phyloP scores from a whole-genome alignment of 1,140 invertebrate species.

The Trichomalopsis sarcophagae region DNA sequence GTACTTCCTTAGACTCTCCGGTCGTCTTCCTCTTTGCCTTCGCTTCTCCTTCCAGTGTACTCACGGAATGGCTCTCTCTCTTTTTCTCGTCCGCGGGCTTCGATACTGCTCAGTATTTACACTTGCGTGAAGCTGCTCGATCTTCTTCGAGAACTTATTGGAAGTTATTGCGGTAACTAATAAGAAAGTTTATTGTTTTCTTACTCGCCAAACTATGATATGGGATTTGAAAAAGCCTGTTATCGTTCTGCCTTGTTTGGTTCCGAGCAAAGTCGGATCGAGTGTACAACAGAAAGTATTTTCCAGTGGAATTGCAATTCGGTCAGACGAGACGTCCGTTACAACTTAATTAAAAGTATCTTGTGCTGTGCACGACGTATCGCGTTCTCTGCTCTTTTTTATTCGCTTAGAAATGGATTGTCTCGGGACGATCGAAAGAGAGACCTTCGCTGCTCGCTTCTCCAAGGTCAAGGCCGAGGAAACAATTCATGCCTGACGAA shows the following conservation, averaged over 20 bases:
- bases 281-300: too few relatives aligned
- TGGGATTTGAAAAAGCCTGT: too few relatives aligned
- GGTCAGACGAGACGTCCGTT: too few relatives aligned
- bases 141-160: background rate
- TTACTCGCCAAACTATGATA: background rate
- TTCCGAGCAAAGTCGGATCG: too few relatives aligned
- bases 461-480: background rate
- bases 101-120: background rate
- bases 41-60: background rate
- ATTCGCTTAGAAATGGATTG: background rate
- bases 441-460: background rate
- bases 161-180: constrained; percentile 18
- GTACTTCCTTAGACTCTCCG: constrained; percentile 26
- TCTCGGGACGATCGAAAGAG: background rate
- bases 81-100: background rate
- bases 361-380: too few relatives aligned
- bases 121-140: background rate
- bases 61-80: constrained; percentile 17
- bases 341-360: too few relatives aligned
- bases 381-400: background rate
- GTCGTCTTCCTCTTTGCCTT: background rate
- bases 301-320: too few relatives aligned
- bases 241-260: too few relatives aligned
- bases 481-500: background rate
- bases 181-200: background rate